Conservation (phyloP, 2,113 vertebrate genomes). For the Brachyhypopomus gauderio region DNA sequence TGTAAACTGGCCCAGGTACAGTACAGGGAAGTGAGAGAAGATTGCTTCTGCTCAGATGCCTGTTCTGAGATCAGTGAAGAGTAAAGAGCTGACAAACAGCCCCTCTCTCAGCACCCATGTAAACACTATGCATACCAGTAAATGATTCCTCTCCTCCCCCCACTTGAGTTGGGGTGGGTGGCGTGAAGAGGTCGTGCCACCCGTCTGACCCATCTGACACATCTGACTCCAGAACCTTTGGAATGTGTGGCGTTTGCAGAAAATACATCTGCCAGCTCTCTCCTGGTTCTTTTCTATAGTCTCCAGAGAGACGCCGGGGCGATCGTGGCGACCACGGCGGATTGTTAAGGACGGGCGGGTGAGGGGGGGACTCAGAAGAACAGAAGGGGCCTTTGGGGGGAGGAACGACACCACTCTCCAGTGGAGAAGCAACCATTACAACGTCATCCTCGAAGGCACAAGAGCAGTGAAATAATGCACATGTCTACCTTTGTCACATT, state of each 20-base stretch:
- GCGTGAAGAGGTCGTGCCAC: no score
- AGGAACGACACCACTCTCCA: no score
- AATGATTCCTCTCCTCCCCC: background rate
- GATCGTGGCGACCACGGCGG: background rate
- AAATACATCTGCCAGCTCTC: background rate
- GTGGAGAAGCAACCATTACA: no score
- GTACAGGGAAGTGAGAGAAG: background rate
- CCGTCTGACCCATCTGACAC: no score
- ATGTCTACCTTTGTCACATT: no score
- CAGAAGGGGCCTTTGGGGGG: no score
- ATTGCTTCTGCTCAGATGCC: background rate
- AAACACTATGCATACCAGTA: background rate
- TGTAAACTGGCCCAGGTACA: background rate
- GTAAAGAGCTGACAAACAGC: background rate
- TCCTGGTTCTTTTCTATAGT: background rate
- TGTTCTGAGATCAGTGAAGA: background rate
- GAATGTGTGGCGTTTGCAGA: background rate
- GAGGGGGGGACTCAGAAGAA: no score
- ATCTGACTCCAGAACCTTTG: no score
- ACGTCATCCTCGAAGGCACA: no score
- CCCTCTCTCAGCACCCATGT: background rate
- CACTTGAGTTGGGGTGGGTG: background rate
- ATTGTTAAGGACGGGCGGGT: slow-evolving; percentile 2
- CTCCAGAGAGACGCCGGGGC: background rate
- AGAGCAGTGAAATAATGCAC: no score